A percentile compares a stretch with the other conserved stretches of the same genome.
Evolutionary conservation across 2,888 invertebrate genomes (phyloP).

Genomic region (Agrilus biguttatus): DNA sequence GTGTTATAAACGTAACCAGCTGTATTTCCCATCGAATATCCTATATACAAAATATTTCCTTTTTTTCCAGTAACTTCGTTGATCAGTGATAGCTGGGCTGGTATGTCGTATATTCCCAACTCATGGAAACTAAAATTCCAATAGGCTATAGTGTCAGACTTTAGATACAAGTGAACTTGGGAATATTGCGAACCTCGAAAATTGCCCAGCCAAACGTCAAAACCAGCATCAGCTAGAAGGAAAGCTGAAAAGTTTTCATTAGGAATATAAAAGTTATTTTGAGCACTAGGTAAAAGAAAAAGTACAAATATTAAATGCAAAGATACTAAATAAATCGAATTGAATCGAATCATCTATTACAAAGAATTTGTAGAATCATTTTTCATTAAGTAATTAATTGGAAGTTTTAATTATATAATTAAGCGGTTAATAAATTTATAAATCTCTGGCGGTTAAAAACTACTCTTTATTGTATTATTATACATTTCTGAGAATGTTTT

Average conservation of each 20-base stretch:
- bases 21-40: conserved; percentile 76
- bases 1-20: conserved; percentile 50
- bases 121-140: conserved; percentile 15
- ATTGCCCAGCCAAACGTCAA: conserved; percentile 38
- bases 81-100: conserved; percentile 9
- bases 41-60: conserved; percentile 46
- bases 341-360: no score
- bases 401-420: no score
- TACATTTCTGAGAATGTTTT: no score
- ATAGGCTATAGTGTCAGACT: conserved; percentile 9
- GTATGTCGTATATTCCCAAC: conserved; percentile 10
- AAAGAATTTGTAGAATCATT: no score
- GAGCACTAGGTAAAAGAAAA: background rate
- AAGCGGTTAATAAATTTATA: no score
- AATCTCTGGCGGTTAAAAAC: no score
- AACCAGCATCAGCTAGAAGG: conserved; percentile 33
- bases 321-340: background rate
- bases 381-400: no score
- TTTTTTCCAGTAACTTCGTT: conserved; percentile 9
- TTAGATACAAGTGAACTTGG: conserved; percentile 11
- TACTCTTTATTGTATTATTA: no score
- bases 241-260: conserved; percentile 11
- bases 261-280: background rate
- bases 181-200: conserved; percentile 16
- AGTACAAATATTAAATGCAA: background rate